A percentile compares a stretch with the other conserved stretches of the same genome.
Evolutionary conservation across 2,888 invertebrate species (phyloP).

Genomic region (Auanema sp.): DNA sequence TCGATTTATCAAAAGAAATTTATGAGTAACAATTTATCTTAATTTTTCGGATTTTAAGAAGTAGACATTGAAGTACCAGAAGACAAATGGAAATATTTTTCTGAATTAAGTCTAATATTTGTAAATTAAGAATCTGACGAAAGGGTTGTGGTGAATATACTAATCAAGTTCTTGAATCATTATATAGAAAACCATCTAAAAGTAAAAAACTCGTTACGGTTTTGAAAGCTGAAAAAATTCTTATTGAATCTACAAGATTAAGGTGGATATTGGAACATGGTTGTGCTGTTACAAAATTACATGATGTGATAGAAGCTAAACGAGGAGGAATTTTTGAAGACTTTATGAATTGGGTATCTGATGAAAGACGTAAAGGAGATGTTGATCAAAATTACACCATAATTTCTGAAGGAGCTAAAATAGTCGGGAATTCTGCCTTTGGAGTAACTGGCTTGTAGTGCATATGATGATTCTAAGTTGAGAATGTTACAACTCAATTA

Average conservation of each 20-base stretch:
- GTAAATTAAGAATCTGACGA: conserved; percentile 28
- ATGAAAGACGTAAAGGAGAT: conserved; percentile 28
- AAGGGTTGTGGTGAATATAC: conserved; percentile 26
- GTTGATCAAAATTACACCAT: conserved; percentile 24
- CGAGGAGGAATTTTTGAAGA: conserved; percentile 24
- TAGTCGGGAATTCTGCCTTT: conserved; percentile 23
- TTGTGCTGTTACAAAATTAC: conserved; percentile 25
- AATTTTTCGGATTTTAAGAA: conserved; percentile 27
- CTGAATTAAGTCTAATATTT: conserved; percentile 22
- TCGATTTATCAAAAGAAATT: too few species aligned
- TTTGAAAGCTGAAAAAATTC: conserved; percentile 22
- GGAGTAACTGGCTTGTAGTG: conserved; percentile 29
- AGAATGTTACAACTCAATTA: conserved; percentile 28
- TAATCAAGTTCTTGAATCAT: conserved; percentile 15
- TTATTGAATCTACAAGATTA: conserved; percentile 28
- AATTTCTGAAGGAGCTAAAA: conserved; percentile 24
- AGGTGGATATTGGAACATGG: conserved; percentile 27
- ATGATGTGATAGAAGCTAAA: conserved; percentile 26
- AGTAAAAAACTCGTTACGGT: conserved; percentile 22
- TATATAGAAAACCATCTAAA: conserved; percentile 27
- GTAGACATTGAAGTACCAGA: conserved; percentile 23
- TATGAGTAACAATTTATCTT: conserved; percentile 5
- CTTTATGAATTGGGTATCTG: conserved; percentile 24
- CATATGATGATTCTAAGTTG: conserved; percentile 30
- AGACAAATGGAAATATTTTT: conserved; percentile 29